phyloP scores from a whole-genome alignment of 2,113 vertebrate species.

The Lates calcarifer region DNA sequence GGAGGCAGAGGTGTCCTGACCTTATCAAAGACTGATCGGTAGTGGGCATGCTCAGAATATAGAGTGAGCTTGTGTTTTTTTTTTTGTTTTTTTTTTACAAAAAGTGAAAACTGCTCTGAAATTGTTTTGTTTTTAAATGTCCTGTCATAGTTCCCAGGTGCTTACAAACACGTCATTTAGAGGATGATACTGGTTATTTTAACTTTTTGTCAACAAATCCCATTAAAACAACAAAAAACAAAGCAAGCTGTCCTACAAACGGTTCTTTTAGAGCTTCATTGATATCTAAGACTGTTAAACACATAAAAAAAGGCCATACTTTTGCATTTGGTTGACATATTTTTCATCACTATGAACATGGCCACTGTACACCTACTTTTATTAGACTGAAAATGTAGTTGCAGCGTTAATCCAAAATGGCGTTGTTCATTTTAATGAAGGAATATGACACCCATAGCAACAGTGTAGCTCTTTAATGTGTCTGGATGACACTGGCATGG shows the following conservation, averaged over 20 bases:
- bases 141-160: neutral
- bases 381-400: neutral
- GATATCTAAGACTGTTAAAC: neutral
- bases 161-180: neutral
- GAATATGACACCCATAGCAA: neutral
- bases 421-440: conserved; percentile 11
- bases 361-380: neutral
- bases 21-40: conserved; percentile 71
- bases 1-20: conserved; percentile 71
- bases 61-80: conserved; percentile 15
- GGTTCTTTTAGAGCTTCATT: neutral
- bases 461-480: neutral
- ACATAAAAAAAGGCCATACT: too few species aligned
- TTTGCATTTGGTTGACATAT: neutral
- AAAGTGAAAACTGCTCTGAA: neutral
- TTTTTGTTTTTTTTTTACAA: neutral
- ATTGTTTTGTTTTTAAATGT: neutral
- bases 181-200: neutral
- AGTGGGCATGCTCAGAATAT: conserved; percentile 67
- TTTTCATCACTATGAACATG: neutral
- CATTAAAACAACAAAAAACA: neutral
- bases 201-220: neutral
- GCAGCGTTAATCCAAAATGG: neutral
- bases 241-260: neutral
- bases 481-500: neutral